phyloP scores from a whole-genome alignment of 2,113 vertebrate species.

The Mesocricetus auratus region DNA sequence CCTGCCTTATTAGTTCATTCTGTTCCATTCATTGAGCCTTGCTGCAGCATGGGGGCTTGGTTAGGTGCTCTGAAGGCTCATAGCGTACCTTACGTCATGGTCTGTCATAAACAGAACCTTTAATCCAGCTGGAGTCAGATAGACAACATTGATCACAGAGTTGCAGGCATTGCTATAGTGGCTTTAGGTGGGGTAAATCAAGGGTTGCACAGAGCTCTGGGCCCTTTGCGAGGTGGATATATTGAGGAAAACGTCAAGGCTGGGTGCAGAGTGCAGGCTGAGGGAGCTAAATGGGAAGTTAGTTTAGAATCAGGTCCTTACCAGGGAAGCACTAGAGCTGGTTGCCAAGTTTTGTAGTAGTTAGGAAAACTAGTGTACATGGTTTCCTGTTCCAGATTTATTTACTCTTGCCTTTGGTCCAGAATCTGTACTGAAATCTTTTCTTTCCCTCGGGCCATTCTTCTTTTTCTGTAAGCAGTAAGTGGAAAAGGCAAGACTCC shows the following conservation, averaged over 20 bases:
- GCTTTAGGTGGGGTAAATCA: neutral
- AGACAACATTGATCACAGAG: neutral
- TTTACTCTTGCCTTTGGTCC: conserved; percentile 73
- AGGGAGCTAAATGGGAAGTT: neutral
- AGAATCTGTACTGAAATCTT: conserved; percentile 77
- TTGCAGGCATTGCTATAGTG: neutral
- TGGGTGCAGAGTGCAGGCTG: neutral
- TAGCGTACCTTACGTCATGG: neutral
- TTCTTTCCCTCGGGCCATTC: conserved; percentile 75
- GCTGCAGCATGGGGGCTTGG: conserved; percentile 34
- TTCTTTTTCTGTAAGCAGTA: conserved; percentile 83
- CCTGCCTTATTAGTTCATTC: conserved; percentile 1
- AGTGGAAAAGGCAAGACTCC: conserved; percentile 99
- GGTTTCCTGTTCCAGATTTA: conserved; percentile 74
- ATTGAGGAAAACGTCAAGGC: neutral
- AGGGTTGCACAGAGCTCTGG: neutral
- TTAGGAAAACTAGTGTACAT: conserved; percentile 42
- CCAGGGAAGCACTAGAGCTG: neutral
- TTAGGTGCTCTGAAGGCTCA: neutral
- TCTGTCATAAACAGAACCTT: neutral
- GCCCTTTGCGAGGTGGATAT: neutral
- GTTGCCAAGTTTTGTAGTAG: neutral
- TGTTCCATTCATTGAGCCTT: conserved; percentile 58
- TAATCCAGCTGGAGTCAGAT: neutral
- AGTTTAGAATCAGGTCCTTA: neutral